A percentile compares a stretch with the other conserved stretches of the same genome.
Conservation (phyloP, 2,888 invertebrate genomes). For the Carabus problematicus region DNA sequence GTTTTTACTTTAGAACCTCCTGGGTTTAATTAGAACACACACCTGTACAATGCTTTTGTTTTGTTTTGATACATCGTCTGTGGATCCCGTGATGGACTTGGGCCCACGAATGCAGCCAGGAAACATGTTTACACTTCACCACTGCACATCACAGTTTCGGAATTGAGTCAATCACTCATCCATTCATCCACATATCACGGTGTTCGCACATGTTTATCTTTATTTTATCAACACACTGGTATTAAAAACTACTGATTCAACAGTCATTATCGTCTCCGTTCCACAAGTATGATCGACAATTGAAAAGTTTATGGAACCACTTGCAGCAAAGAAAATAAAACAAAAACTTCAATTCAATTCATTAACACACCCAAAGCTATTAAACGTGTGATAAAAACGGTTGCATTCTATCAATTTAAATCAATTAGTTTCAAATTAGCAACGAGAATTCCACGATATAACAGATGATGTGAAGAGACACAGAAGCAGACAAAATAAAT, state of each 20-base stretch:
- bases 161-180: too few relatives aligned
- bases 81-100: conserved; percentile 75
- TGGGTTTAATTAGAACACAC: conserved; percentile 46
- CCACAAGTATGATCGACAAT: conserved; percentile 2
- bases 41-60: conserved; percentile 77
- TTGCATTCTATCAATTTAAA: background rate
- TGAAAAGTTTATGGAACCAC: conserved; percentile 11
- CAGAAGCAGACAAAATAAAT: too few relatives aligned
- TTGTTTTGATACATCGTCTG: conserved; percentile 76
- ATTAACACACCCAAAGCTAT: conserved; percentile 8
- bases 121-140: conserved; percentile 60
- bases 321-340: background rate
- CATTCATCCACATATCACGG: too few relatives aligned
- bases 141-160: conserved; percentile 32
- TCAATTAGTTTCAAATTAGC: conserved; percentile 21
- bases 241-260: too few relatives aligned
- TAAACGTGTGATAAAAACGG: background rate
- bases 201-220: too few relatives aligned
- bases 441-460: conserved; percentile 4
- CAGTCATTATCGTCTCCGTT: conserved; percentile 2
- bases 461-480: background rate
- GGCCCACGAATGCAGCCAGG: conserved; percentile 75
- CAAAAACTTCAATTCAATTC: conserved; percentile 12
- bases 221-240: too few relatives aligned
- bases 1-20: too few relatives aligned